These are phyloP conservation scores for Laspeyria flexula DNA, from an alignment of 2,888 invertebrate species.

Conservation along the genomic window DNA sequence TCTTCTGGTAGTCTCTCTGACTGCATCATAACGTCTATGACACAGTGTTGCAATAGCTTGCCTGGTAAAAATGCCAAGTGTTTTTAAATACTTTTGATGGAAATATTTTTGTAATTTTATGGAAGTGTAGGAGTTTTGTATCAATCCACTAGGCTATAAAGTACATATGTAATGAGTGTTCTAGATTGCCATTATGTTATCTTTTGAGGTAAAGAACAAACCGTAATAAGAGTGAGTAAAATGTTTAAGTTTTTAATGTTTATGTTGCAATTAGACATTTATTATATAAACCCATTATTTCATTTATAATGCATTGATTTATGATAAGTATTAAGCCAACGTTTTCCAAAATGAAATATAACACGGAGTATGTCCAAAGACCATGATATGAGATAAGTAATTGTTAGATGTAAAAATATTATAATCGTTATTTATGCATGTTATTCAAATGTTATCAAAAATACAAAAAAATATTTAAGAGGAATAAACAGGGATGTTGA, in stretches of 20 bases:
- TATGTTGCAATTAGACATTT: constrained; percentile 16
- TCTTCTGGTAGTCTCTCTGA: too few species aligned
- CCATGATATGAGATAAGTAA: constrained; percentile 46
- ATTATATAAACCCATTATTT: constrained; percentile 4
- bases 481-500: constrained; percentile 3
- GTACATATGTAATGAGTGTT: background rate
- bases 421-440: constrained; percentile 43
- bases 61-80: too few species aligned
- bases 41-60: too few species aligned
- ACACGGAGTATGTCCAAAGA: constrained; percentile 39
- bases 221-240: constrained; percentile 25
- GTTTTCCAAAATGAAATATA: constrained; percentile 3
- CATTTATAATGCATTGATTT: constrained; percentile 1
- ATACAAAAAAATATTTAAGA: constrained; percentile 13
- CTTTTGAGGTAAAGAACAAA: constrained; percentile 19
- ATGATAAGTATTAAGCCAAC: constrained; percentile 15
- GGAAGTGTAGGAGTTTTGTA: background rate
- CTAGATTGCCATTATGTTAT: background rate
- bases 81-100: too few species aligned
- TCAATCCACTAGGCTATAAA: background rate
- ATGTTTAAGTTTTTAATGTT: constrained; percentile 9
- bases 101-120: background rate
- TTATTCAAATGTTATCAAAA: constrained; percentile 27
- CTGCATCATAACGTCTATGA: too few species aligned
- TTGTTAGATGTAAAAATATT: constrained; percentile 39